phyloP scores from a whole-genome alignment of 2,113 vertebrate species.

The Oreochromis spilurus region DNA sequence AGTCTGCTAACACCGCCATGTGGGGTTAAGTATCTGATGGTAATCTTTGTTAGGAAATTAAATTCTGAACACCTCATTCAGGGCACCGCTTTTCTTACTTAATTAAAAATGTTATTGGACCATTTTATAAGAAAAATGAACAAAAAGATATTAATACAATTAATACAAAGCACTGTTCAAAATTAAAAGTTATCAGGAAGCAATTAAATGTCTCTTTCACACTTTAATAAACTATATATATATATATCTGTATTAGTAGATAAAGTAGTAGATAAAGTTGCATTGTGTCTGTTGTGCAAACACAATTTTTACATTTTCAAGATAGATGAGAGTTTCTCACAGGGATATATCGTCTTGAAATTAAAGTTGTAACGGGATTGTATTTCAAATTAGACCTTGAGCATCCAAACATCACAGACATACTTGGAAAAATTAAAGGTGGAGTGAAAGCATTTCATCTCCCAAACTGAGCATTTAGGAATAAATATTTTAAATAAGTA shows the following conservation, averaged over 20 bases:
- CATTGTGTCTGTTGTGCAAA: not conserved
- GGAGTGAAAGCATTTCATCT: not conserved
- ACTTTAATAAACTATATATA: not conserved
- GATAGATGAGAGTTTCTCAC: not conserved
- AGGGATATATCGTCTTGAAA: fast-evolving
- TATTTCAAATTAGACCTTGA: fast-evolving
- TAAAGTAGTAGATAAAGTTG: not conserved
- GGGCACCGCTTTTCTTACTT: fast-evolving
- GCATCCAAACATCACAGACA: not conserved
- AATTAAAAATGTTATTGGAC: not conserved
- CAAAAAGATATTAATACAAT: not conserved
- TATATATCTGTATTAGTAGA: not conserved
- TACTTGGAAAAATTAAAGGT: not conserved
- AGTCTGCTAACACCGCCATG: not conserved
- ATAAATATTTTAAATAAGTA: not conserved
- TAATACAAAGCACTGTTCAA: not conserved
- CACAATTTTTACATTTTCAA: not conserved
- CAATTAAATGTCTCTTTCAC: not conserved
- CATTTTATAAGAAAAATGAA: not conserved
- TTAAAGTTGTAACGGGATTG: not conserved
- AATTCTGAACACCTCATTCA: not conserved
- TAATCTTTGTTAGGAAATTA: not conserved
- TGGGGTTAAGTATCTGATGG: not conserved
- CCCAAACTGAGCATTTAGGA: fast-evolving
- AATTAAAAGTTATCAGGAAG: not conserved